Conservation (phyloP, 2,797 vertebrate genomes). For the Eleutherodactylus coqui region DNA sequence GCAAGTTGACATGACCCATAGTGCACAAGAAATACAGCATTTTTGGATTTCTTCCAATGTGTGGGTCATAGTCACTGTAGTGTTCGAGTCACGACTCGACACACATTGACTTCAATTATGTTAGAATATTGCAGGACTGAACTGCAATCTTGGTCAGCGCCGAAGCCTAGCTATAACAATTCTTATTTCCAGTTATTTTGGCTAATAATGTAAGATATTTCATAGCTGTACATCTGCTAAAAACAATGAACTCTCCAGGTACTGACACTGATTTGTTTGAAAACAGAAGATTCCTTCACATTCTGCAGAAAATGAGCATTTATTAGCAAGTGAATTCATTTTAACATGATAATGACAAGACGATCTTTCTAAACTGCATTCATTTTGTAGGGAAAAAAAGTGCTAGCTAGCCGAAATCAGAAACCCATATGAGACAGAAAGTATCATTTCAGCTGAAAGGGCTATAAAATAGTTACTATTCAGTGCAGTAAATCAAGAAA, state of each 20-base stretch:
- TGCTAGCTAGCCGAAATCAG: conserved; percentile 51
- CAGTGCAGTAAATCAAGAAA: conserved; percentile 57
- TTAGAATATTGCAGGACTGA: too few species aligned
- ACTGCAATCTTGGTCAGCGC: too few species aligned
- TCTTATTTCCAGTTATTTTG: neutral
- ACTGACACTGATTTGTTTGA: neutral
- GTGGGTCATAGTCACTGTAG: too few species aligned
- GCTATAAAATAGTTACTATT: conserved; percentile 55
- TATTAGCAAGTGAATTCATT: conserved; percentile 29
- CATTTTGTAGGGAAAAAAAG: conserved; percentile 27
- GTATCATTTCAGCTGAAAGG: conserved; percentile 53
- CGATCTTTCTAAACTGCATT: conserved; percentile 19
- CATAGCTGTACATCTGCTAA: neutral
- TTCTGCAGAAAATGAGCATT: neutral
- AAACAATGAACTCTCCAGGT: neutral
- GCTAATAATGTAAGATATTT: neutral
- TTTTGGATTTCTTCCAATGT: too few species aligned
- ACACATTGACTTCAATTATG: too few species aligned
- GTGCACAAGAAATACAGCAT: too few species aligned
- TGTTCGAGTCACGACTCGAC: too few species aligned
- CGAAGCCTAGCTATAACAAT: too few species aligned
- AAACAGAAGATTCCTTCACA: neutral
- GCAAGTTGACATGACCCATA: too few species aligned
- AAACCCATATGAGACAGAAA: conserved; percentile 53
- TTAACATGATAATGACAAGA: conserved; percentile 31